These are phyloP conservation scores for Australoheros scitulus DNA, from an alignment of 2,113 vertebrate species.

Conservation along the genomic window DNA sequence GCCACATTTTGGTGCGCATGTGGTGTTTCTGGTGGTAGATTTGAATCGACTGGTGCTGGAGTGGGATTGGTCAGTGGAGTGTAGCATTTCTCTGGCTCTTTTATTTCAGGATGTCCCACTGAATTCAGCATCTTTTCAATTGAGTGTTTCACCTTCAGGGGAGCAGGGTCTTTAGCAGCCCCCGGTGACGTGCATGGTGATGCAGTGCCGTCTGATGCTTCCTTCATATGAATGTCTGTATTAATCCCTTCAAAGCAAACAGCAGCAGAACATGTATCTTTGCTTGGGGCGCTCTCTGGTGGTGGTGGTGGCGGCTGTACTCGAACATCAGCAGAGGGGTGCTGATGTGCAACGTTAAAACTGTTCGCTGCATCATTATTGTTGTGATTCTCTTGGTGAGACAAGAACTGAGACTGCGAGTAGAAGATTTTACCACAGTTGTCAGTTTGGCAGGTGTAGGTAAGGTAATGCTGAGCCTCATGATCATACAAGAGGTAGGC, in stretches of 20 bases:
- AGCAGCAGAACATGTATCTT: constrained; percentile 14
- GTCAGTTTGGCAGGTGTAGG: constrained; percentile 89
- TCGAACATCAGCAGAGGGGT: constrained; percentile 22
- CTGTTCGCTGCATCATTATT: constrained; percentile 52
- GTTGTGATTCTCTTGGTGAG: constrained; percentile 87
- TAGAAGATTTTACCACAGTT: constrained; percentile 94
- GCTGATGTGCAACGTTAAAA: constrained; percentile 39
- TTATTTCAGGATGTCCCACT: constrained; percentile 30
- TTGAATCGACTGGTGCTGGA: constrained; percentile 33
- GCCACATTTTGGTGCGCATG: background rate
- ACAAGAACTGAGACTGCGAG: constrained; percentile 89
- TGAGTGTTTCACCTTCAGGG: constrained; percentile 73
- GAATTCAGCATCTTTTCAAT: constrained; percentile 74
- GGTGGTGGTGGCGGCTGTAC: constrained; percentile 18
- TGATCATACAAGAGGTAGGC: constrained; percentile 97
- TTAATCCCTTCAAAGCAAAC: constrained; percentile 47
- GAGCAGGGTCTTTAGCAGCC: constrained; percentile 28
- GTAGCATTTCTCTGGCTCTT: constrained; percentile 69
- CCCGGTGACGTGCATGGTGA: constrained; percentile 53
- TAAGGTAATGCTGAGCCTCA: constrained; percentile 98
- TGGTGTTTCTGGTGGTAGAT: constrained; percentile 21
- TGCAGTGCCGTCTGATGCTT: constrained; percentile 26
- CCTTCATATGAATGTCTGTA: constrained; percentile 33
- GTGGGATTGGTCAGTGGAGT: constrained; percentile 66
- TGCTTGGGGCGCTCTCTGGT: constrained; percentile 13